Percentiles rank a stretch among this genome's conserved stretches.
phyloP scores from a whole-genome alignment of 2,888 invertebrate genomes.

The Ophion costatus region DNA sequence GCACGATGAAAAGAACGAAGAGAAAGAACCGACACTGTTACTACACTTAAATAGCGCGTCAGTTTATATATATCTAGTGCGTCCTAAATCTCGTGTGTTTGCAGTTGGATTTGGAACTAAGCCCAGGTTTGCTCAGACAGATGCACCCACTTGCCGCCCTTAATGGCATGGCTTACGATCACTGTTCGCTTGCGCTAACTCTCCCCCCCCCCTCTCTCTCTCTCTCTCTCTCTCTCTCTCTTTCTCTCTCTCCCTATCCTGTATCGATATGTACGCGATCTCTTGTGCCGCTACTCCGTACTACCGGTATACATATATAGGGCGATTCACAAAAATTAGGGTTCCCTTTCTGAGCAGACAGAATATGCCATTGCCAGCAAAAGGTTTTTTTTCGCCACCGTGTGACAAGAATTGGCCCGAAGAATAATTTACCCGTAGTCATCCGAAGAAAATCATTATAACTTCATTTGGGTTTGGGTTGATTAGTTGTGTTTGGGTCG shows the following conservation, averaged over 20 bases:
- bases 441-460: too few species aligned
- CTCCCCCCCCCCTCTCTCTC: constrained; percentile 10
- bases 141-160: constrained; percentile 80
- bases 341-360: too few species aligned
- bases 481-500: too few species aligned
- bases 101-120: constrained; percentile 80
- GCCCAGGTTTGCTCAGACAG: constrained; percentile 81
- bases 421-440: too few species aligned
- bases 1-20: constrained; percentile 39
- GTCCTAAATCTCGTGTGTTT: constrained; percentile 76
- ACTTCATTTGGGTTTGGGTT: too few species aligned
- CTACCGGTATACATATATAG: constrained; percentile 2
- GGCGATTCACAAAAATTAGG: too few species aligned
- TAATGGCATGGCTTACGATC: constrained; percentile 77
- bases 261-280: constrained; percentile 27
- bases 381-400: too few species aligned
- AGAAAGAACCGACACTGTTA: constrained; percentile 50
- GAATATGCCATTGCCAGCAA: too few species aligned
- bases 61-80: constrained; percentile 47
- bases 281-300: constrained; percentile 32
- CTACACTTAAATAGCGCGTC: constrained; percentile 32
- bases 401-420: too few species aligned
- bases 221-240: constrained; percentile 23
- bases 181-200: constrained; percentile 45
- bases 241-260: constrained; percentile 11